Evolutionary conservation across 1,140 invertebrate genomes (phyloP).

Genomic region (Battus philenor): DNA sequence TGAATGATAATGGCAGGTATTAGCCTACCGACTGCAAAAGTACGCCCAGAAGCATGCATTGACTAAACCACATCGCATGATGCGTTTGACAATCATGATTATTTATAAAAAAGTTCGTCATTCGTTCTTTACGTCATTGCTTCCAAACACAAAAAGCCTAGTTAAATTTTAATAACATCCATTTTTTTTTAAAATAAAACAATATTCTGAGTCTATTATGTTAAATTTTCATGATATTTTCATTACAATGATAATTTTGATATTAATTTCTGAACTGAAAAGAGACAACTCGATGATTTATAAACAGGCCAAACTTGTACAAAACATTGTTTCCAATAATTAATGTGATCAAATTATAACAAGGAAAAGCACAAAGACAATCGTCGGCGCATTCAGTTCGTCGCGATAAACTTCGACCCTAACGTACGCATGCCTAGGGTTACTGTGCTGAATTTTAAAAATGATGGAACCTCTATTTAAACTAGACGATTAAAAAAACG

Average conservation of each 20-base stretch:
- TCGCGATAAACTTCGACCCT: conserved; percentile 49
- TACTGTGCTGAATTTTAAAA: too few species aligned
- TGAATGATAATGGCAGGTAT: conserved; percentile 16
- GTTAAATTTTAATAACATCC: too few species aligned
- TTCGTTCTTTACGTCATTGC: conserved; percentile 1
- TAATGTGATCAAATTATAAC: conserved; percentile 50
- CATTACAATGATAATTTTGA: too few species aligned
- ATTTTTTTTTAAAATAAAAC: too few species aligned
- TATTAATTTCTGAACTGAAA: too few species aligned
- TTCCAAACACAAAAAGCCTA: conserved; percentile 1
- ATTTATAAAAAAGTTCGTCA: conserved; percentile 5
- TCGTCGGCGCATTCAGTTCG: conserved; percentile 23
- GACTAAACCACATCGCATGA: not conserved
- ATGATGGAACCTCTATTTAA: too few species aligned
- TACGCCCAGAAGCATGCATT: not conserved
- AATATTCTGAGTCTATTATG: too few species aligned
- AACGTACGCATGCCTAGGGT: conserved; percentile 8
- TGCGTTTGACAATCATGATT: not conserved
- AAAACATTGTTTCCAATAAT: conserved; percentile 19
- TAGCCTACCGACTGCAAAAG: not conserved
- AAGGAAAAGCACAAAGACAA: conserved; percentile 57
- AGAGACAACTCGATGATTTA: too few species aligned
- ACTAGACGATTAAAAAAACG: too few species aligned
- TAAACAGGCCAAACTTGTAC: too few species aligned
- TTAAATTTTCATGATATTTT: too few species aligned